These are phyloP conservation scores for Shinisaurus crocodilurus DNA, from an alignment of 2,113 vertebrate species.

Conservation along the genomic window DNA sequence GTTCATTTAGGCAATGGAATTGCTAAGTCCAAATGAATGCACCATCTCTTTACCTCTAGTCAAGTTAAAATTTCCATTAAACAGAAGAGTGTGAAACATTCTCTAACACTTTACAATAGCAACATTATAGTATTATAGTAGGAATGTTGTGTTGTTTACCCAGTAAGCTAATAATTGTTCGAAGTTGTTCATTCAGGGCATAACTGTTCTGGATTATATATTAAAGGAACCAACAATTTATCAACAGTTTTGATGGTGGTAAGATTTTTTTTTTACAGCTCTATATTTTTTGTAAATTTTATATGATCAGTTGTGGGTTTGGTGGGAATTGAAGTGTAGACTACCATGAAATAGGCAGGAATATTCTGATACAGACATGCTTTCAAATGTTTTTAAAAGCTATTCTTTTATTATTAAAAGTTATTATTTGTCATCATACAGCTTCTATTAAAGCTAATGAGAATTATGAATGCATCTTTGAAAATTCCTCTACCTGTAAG, in stretches of 20 bases:
- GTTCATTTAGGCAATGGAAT: neutral
- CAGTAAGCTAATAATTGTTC: constrained; percentile 18
- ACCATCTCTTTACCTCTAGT: neutral
- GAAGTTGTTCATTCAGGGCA: neutral
- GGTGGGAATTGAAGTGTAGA: neutral
- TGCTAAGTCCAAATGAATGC: neutral
- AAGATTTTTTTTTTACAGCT: constrained; percentile 26
- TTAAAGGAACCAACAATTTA: constrained; percentile 23
- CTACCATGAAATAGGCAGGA: constrained; percentile 44
- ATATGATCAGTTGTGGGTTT: constrained; percentile 39
- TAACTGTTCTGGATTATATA: constrained; percentile 30
- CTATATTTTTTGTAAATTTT: constrained; percentile 36
- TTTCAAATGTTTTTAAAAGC: constrained; percentile 45
- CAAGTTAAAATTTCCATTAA: neutral
- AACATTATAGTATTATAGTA: neutral
- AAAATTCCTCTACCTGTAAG: constrained; percentile 60
- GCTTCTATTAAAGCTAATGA: constrained; percentile 53
- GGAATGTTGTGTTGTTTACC: constrained; percentile 33
- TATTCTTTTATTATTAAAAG: constrained; percentile 29
- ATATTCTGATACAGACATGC: neutral
- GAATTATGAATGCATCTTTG: constrained; percentile 65
- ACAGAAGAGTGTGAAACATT: constrained; percentile 15
- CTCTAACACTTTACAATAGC: constrained; percentile 30
- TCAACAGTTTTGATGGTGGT: constrained; percentile 40
- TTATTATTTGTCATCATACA: constrained; percentile 49